phyloP scores from a whole-genome alignment of 2,113 vertebrate species.

The Petrocephalus zakoni region DNA sequence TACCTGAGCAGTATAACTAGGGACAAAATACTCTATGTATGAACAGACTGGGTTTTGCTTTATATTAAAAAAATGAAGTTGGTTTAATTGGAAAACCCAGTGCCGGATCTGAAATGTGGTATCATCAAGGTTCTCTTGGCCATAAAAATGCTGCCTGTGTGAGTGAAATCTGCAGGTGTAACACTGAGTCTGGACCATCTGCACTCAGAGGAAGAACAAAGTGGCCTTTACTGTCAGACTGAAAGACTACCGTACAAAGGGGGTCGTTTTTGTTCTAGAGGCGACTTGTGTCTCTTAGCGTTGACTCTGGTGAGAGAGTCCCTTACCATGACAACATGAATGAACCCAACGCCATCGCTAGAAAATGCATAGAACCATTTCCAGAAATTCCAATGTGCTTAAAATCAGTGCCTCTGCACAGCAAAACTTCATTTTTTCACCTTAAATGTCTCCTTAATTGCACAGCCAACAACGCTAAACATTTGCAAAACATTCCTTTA shows the following conservation, averaged over 20 bases:
- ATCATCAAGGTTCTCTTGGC: not conserved
- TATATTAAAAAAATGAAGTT: not conserved
- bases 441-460: not conserved
- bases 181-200: not conserved
- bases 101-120: not conserved
- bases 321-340: not conserved
- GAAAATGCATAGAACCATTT: not conserved
- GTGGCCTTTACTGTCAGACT: not conserved
- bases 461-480: constrained; percentile 70
- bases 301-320: not conserved
- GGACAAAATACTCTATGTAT: not conserved
- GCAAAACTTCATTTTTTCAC: not conserved
- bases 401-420: not conserved
- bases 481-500: constrained; percentile 99
- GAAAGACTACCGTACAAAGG: not conserved
- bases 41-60: not conserved
- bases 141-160: not conserved
- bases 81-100: not conserved
- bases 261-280: not conserved
- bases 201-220: not conserved
- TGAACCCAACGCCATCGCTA: not conserved
- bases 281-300: not conserved
- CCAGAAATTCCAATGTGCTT: not conserved
- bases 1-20: not conserved
- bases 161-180: not conserved